phyloP scores from a whole-genome alignment of 1,140 invertebrate species.

The Bombus haemorrhoidalis region DNA sequence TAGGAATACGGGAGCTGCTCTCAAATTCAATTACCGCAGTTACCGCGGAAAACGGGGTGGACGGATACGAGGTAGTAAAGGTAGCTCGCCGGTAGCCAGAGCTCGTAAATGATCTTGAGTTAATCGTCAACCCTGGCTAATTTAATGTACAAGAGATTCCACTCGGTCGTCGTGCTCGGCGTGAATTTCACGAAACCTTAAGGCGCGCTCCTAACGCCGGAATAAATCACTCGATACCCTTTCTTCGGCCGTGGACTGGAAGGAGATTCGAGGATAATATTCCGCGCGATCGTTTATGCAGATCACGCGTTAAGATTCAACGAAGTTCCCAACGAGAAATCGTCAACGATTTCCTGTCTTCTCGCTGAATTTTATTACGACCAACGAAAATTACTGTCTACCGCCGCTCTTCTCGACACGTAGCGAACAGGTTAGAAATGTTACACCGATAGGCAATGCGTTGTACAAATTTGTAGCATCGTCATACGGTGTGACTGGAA shows the following conservation, averaged over 20 bases:
- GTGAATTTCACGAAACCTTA: constrained; percentile 32
- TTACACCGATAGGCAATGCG: neutral
- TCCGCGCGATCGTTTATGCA: constrained; percentile 60
- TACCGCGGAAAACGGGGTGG: constrained; percentile 10
- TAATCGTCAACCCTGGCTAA: constrained; percentile 68
- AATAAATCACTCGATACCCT: neutral
- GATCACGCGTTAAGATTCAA: constrained; percentile 61
- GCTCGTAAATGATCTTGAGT: constrained; percentile 68
- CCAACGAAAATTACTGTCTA: neutral
- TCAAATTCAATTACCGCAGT: constrained; percentile 70
- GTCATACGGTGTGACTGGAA: neutral
- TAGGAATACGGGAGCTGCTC: constrained; percentile 47
- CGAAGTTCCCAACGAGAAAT: constrained; percentile 30
- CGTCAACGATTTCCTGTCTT: constrained; percentile 17
- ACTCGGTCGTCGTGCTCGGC: neutral
- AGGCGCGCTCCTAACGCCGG: neutral
- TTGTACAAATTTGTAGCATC: neutral
- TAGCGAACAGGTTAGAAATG: neutral
- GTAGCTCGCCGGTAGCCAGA: constrained; percentile 6
- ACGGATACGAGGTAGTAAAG: constrained; percentile 36
- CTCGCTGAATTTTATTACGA: neutral
- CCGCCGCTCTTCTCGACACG: neutral
- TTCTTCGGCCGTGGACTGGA: neutral
- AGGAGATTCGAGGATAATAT: constrained; percentile 15
- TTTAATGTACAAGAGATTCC: constrained; percentile 45